phyloP scores from a whole-genome alignment of 2,888 invertebrate species.

The Calameuta idolon region DNA sequence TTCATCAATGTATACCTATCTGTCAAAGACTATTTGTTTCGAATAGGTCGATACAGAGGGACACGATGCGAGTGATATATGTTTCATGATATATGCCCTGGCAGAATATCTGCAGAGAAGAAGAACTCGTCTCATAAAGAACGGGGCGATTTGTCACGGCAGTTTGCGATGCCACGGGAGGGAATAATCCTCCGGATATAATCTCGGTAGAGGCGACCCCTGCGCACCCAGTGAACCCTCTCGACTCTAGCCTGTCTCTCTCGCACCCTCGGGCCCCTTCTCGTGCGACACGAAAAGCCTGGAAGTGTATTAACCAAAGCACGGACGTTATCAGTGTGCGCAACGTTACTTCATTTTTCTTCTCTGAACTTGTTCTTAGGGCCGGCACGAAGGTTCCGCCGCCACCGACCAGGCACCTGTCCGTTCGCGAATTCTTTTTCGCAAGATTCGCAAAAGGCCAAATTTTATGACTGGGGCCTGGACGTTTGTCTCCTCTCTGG shows the following conservation, averaged over 20 bases:
- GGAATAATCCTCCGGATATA: constrained; percentile 61
- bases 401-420: background rate
- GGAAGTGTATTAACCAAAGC: background rate
- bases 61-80: constrained; percentile 52
- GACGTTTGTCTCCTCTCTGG: constrained; percentile 3
- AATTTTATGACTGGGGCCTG: background rate
- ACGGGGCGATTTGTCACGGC: constrained; percentile 64
- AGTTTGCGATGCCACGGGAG: constrained; percentile 61
- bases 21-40: constrained; percentile 42
- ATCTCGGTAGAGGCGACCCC: constrained; percentile 41
- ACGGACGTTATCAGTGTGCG: background rate
- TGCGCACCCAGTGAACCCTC: constrained; percentile 16
- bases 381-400: background rate
- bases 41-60: constrained; percentile 45
- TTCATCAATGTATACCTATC: background rate
- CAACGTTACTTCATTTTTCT: background rate
- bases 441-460: background rate
- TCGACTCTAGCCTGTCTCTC: background rate
- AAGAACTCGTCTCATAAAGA: constrained; percentile 63
- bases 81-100: constrained; percentile 22
- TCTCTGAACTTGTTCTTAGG: background rate
- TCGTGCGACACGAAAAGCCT: background rate
- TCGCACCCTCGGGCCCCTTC: background rate
- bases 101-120: constrained; percentile 35
- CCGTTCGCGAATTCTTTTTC: background rate